Percentiles rank a stretch among this genome's conserved stretches.
phyloP scores from a whole-genome alignment of 2,888 invertebrate genomes.

The Nipponacmea schrenckii region DNA sequence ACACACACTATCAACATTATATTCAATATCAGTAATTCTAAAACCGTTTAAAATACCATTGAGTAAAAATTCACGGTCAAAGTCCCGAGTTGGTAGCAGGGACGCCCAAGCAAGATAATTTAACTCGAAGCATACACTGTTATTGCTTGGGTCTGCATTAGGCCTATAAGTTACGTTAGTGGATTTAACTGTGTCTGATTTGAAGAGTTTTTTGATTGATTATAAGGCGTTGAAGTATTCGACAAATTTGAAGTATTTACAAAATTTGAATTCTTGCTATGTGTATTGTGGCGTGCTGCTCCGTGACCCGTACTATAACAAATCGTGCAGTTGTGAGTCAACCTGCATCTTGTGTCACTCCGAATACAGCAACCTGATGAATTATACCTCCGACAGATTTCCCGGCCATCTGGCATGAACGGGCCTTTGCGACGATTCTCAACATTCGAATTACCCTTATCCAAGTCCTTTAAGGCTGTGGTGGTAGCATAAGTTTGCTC shows the following conservation, averaged over 20 bases:
- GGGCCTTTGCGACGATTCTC: background rate
- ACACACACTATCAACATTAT: background rate
- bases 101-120: background rate
- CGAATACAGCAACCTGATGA: too few relatives aligned
- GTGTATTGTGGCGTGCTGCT: background rate
- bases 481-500: background rate
- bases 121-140: background rate
- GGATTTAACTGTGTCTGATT: too few relatives aligned
- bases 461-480: background rate
- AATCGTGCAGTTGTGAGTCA: background rate
- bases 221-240: too few relatives aligned
- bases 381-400: too few relatives aligned
- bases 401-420: too few relatives aligned
- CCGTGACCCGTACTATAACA: constrained; percentile 1
- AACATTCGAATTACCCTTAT: background rate
- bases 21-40: background rate
- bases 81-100: background rate
- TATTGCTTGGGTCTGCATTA: background rate
- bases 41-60: background rate
- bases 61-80: background rate
- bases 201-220: too few relatives aligned
- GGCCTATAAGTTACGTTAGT: too few relatives aligned
- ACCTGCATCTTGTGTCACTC: background rate
- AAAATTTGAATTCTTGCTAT: background rate
- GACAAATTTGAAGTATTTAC: too few relatives aligned